A percentile compares a stretch with the other conserved stretches of the same genome.
phyloP scores from a whole-genome alignment of 2,797 vertebrate genomes.

The Furcifer pardalis region DNA sequence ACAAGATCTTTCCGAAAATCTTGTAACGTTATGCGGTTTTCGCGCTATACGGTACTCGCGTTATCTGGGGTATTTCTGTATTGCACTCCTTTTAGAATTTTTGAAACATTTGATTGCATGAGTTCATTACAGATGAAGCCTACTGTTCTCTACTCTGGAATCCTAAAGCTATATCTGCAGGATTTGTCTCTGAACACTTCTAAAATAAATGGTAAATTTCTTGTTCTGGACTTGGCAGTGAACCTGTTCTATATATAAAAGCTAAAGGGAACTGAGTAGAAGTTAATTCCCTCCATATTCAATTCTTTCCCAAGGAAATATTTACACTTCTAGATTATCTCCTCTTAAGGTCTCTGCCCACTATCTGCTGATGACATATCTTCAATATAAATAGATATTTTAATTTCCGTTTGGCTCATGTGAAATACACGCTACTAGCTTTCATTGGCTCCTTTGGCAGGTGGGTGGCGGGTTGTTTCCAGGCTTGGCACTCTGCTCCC shows the following conservation, averaged over 20 bases:
- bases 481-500: background rate
- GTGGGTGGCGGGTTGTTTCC: conserved; percentile 8
- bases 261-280: background rate
- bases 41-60: too few species aligned
- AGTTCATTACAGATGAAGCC: background rate
- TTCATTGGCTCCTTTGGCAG: background rate
- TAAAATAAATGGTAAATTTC: background rate
- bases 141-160: too few species aligned
- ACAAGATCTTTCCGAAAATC: too few species aligned
- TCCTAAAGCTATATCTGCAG: background rate
- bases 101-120: background rate
- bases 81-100: background rate
- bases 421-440: background rate
- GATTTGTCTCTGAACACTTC: background rate
- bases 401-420: background rate
- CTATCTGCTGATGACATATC: background rate
- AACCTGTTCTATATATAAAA: too few species aligned
- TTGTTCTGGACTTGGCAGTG: too few species aligned
- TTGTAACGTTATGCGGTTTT: too few species aligned
- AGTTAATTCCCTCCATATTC: background rate
- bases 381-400: background rate
- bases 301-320: background rate
- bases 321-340: background rate
- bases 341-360: background rate
- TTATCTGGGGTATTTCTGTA: too few species aligned